These are phyloP conservation scores for Gonocerus acuteangulatus DNA, from an alignment of 2,888 invertebrate species.

Conservation along the genomic window DNA sequence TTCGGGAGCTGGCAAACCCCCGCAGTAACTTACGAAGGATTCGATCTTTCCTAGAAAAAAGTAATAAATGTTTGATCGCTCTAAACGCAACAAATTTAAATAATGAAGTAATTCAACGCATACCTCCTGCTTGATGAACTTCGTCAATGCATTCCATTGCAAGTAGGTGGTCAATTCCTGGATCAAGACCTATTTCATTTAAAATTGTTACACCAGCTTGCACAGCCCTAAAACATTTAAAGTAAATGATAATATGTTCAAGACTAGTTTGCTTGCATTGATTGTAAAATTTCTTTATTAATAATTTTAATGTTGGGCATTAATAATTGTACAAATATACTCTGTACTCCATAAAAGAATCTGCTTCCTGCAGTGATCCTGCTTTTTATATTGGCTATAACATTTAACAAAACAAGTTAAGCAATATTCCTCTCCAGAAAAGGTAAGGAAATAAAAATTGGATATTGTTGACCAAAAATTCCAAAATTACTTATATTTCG, in stretches of 20 bases:
- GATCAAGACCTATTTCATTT: constrained; percentile 96
- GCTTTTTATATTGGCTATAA: too few species aligned
- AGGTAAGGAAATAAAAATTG: too few species aligned
- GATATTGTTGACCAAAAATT: too few species aligned
- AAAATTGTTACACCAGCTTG: constrained; percentile 86
- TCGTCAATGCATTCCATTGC: constrained; percentile 96
- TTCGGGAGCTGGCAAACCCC: constrained; percentile 94
- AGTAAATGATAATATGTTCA: not conserved
- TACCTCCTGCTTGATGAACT: constrained; percentile 75
- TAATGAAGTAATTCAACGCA: not conserved
- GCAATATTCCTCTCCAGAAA: too few species aligned
- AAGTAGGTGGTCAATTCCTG: constrained; percentile 95
- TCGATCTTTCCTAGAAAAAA: constrained; percentile 55
- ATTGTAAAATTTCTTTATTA: too few species aligned
- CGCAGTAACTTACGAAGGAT: constrained; percentile 94
- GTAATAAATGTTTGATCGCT: not conserved
- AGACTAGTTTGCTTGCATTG: too few species aligned
- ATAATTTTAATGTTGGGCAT: too few species aligned
- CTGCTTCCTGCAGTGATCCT: too few species aligned
- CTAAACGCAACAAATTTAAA: not conserved
- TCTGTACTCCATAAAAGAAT: too few species aligned
- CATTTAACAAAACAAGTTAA: too few species aligned
- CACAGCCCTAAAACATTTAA: constrained; percentile 60
- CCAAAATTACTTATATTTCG: too few species aligned
- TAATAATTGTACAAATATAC: too few species aligned